Conservation (phyloP, 2,797 vertebrate genomes). For the Centroberyx gerrardi region DNA sequence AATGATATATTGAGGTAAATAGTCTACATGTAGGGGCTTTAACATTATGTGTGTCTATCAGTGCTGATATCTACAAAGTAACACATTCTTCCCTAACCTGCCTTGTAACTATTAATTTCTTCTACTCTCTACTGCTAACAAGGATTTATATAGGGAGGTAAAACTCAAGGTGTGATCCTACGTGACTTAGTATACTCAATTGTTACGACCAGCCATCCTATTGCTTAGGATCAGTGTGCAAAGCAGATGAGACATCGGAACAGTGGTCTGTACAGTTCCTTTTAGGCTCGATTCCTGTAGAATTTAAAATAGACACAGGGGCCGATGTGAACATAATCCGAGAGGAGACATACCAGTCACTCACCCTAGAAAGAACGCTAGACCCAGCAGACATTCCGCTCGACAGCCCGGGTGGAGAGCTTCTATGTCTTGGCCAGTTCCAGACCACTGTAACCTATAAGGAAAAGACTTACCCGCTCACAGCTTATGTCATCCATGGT, state of each 20-base stretch:
- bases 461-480: neutral
- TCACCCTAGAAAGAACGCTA: neutral
- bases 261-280: neutral
- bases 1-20: too few relatives aligned
- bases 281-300: neutral
- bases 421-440: neutral
- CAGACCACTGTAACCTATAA: neutral
- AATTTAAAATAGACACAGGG: neutral
- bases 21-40: too few relatives aligned
- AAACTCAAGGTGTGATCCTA: too few relatives aligned
- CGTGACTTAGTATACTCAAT: too few relatives aligned
- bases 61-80: too few relatives aligned
- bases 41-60: too few relatives aligned
- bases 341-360: neutral
- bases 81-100: too few relatives aligned
- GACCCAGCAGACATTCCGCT: neutral
- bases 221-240: too few relatives aligned
- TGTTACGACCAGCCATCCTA: too few relatives aligned
- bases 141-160: too few relatives aligned
- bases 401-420: constrained; percentile 1
- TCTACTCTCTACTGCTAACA: too few relatives aligned
- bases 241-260: neutral
- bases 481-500: neutral
- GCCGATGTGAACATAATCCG: constrained; percentile 1
- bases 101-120: too few relatives aligned